Percentiles rank a stretch among this genome's conserved stretches.
These are phyloP conservation scores for Oostethus manadensis DNA, from an alignment of 2,113 vertebrate genomes.

Conservation along the genomic window DNA sequence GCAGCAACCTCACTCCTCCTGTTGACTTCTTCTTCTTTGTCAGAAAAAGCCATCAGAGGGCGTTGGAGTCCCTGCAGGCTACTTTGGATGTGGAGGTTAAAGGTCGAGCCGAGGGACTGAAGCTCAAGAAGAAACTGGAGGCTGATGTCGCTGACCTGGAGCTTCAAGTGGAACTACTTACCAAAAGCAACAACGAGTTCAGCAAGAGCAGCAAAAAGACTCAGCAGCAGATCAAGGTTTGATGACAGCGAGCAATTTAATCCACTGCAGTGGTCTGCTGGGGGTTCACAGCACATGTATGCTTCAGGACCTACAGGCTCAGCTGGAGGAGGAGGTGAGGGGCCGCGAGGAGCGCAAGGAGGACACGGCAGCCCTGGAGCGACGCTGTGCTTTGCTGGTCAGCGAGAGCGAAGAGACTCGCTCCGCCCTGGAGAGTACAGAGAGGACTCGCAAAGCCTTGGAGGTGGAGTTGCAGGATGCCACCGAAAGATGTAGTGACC, in stretches of 20 bases:
- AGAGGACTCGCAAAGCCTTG: constrained; percentile 65
- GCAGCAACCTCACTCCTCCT: not conserved
- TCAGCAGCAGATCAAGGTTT: constrained; percentile 76
- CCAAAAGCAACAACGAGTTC: constrained; percentile 69
- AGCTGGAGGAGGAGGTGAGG: constrained; percentile 71
- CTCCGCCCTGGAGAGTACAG: constrained; percentile 53
- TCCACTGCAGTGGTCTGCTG: not conserved
- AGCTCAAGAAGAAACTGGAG: constrained; percentile 76
- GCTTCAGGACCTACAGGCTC: constrained; percentile 70
- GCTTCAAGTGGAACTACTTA: constrained; percentile 69
- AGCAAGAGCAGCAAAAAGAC: constrained; percentile 71
- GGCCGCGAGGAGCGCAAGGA: constrained; percentile 66
- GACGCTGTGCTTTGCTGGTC: constrained; percentile 65
- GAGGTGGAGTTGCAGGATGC: constrained; percentile 69
- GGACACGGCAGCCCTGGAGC: constrained; percentile 65
- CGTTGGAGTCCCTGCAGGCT: constrained; percentile 72
- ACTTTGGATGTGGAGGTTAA: constrained; percentile 73
- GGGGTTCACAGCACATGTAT: not conserved
- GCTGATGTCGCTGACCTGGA: constrained; percentile 67
- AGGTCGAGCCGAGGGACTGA: constrained; percentile 60
- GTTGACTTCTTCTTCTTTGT: not conserved
- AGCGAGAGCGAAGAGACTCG: constrained; percentile 61
- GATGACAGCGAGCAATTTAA: not conserved
- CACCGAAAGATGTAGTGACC: constrained; percentile 66
- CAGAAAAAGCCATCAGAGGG: constrained; percentile 75